Evolutionary conservation across 2,888 invertebrate species (phyloP).

Genomic region (Dolichopus griseipennis): DNA sequence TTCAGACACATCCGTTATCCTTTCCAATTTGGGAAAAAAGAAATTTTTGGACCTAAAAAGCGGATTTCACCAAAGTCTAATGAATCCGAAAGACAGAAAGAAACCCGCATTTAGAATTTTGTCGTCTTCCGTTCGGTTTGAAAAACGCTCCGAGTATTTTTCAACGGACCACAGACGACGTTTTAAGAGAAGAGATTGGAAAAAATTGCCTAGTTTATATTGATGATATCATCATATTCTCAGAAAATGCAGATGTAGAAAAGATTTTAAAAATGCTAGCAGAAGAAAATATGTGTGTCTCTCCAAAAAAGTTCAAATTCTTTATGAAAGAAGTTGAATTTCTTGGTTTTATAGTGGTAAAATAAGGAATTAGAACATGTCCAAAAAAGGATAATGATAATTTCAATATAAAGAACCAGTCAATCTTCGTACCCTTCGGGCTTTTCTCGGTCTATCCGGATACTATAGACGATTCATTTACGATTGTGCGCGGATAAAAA

Average conservation of each 20-base stretch:
- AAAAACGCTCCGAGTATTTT: constrained; percentile 15
- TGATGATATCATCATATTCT: not conserved
- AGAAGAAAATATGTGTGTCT: not conserved
- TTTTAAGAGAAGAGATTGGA: no score
- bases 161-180: no score
- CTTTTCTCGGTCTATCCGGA: no score
- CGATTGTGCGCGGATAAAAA: no score
- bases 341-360: not conserved
- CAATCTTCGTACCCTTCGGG: not conserved
- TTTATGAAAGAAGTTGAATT: not conserved
- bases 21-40: not conserved
- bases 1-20: not conserved
- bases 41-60: constrained; percentile 10
- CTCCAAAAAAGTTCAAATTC: not conserved
- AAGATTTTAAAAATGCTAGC: not conserved
- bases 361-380: not conserved
- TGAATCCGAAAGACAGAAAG: no score
- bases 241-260: not conserved
- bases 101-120: constrained; percentile 16
- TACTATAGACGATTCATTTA: no score
- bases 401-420: not conserved
- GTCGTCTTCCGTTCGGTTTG: constrained; percentile 15
- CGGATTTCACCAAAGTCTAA: constrained; percentile 11
- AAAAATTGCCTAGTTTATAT: not conserved
- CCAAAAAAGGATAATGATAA: not conserved